Conservation (phyloP, 2,113 vertebrate species). For the Hydropotes inermis region DNA sequence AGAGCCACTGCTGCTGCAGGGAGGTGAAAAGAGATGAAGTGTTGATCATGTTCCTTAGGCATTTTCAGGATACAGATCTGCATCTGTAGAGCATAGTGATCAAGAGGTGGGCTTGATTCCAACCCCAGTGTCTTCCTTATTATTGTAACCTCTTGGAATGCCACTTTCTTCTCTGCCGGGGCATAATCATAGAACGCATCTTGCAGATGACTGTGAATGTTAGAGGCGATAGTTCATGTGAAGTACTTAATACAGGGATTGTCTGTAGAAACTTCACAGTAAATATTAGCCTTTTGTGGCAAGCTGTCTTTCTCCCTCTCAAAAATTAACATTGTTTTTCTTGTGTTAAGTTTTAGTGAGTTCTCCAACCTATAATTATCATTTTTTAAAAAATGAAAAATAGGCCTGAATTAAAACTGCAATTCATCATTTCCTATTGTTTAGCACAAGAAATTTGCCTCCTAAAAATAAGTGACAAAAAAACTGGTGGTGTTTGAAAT, state of each 20-base stretch:
- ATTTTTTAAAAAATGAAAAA: slow-evolving; percentile 3
- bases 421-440: slow-evolving; percentile 8
- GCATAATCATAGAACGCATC: not conserved
- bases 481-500: not conserved
- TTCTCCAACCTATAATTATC: not conserved
- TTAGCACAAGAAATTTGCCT: not conserved
- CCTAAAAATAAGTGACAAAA: not conserved
- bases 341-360: not conserved
- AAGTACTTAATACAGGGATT: not conserved
- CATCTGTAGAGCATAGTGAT: not conserved
- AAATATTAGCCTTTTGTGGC: not conserved
- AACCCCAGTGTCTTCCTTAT: not conserved
- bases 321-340: not conserved
- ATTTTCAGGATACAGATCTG: not conserved
- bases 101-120: not conserved
- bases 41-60: not conserved
- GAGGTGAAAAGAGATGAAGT: not conserved
- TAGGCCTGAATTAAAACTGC: not conserved
- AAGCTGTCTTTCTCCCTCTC: not conserved
- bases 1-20: too few relatives aligned
- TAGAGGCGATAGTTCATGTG: not conserved
- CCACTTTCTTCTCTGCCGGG: not conserved
- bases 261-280: not conserved
- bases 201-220: not conserved
- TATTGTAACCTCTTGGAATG: not conserved